phyloP scores from a whole-genome alignment of 2,113 vertebrate genomes.

The Urocitellus parryii region DNA sequence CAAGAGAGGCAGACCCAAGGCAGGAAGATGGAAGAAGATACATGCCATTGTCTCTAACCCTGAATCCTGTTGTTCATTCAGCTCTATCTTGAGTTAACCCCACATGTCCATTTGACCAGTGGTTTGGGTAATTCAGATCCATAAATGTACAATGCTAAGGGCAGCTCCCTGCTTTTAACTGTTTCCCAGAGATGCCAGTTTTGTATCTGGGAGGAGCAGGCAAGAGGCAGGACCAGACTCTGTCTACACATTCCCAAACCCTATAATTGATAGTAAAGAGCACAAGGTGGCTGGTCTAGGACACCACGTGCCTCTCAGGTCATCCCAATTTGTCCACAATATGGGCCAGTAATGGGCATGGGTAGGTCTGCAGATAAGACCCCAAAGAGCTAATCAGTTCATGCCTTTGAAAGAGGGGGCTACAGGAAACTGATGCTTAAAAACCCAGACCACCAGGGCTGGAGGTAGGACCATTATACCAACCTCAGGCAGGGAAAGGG shows the following conservation, averaged over 20 bases:
- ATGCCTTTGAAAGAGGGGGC: not conserved
- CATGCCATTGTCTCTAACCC: no score
- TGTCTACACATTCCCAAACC: not conserved
- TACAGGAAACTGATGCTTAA: not conserved
- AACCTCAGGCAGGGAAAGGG: no score
- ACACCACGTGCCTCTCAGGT: not conserved
- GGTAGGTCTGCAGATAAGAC: not conserved
- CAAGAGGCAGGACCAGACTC: not conserved
- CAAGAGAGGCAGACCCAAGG: no score
- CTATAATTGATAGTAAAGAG: not conserved
- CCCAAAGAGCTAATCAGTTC: not conserved
- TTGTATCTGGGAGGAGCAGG: not conserved
- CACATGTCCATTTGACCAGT: not conserved
- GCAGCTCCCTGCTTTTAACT: not conserved
- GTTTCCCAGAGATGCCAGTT: not conserved
- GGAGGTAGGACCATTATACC: not conserved
- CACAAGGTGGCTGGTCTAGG: not conserved
- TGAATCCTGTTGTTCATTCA: no score
- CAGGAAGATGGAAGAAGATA: no score
- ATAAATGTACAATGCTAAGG: not conserved
- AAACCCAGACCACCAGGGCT: not conserved
- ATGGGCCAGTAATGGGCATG: not conserved
- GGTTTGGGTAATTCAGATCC: not conserved
- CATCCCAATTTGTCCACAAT: not conserved
- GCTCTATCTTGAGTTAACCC: no score